These are phyloP conservation scores for Ctenopoma kingsleyae DNA, from an alignment of 2,797 vertebrate species.

Conservation along the genomic window DNA sequence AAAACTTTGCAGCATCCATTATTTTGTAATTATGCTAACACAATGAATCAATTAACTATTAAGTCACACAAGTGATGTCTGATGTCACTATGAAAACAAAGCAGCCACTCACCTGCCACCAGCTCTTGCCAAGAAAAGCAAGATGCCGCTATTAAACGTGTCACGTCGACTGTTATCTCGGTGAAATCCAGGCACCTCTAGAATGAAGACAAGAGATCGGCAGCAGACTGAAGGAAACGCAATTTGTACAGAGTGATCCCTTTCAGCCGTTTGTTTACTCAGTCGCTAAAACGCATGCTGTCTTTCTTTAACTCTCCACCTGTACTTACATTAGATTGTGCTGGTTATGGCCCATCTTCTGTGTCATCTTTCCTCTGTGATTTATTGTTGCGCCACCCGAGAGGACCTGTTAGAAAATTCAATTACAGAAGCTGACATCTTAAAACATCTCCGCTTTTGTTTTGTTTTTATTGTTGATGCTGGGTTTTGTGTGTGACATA, in stretches of 20 bases:
- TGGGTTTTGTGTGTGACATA: constrained; percentile 12
- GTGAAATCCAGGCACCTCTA: constrained; percentile 20
- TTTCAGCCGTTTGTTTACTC: constrained; percentile 14
- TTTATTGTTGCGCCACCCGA: constrained; percentile 10
- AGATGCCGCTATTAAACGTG: constrained; percentile 26
- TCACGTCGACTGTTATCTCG: constrained; percentile 21
- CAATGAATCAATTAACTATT: neutral
- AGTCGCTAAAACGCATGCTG: constrained; percentile 6
- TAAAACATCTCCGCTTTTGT: constrained; percentile 14
- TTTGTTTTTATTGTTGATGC: constrained; percentile 30
- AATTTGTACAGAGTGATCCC: neutral
- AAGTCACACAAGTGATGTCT: constrained; percentile 3
- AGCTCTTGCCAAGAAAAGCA: neutral
- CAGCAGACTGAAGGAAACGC: constrained; percentile 15
- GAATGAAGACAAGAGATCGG: constrained; percentile 19
- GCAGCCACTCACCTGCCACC: constrained; percentile 10
- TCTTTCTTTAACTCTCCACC: constrained; percentile 8
- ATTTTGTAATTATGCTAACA: constrained; percentile 1
- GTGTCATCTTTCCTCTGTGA: constrained; percentile 8
- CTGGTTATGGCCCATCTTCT: neutral
- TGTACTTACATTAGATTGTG: constrained; percentile 7
- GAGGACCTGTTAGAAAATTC: constrained; percentile 30
- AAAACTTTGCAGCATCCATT: neutral
- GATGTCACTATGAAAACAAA: constrained; percentile 15
- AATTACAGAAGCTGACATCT: constrained; percentile 41